Conservation (phyloP, 2,888 invertebrate species). For the Allacma fusca region DNA sequence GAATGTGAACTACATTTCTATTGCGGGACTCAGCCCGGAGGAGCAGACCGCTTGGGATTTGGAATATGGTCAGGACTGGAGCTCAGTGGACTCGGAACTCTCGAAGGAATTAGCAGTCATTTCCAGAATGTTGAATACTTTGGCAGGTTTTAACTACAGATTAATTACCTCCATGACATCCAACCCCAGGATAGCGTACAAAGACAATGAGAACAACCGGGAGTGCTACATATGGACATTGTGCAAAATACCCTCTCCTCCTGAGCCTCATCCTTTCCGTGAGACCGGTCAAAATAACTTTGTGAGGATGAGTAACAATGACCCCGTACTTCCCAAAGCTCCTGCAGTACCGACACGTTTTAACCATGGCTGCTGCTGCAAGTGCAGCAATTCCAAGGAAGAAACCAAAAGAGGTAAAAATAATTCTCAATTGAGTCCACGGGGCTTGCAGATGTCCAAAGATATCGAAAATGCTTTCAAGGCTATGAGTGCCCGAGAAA, state of each 20-base stretch:
- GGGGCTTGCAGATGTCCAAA: neutral
- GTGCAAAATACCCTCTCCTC: too few species aligned
- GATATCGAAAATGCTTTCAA: neutral
- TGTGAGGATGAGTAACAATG: too few species aligned
- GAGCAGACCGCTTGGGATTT: constrained; percentile 18
- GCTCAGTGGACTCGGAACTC: constrained; percentile 31
- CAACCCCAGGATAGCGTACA: constrained; percentile 16
- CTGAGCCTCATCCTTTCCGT: neutral
- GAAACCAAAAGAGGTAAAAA: too few species aligned
- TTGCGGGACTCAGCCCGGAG: neutral
- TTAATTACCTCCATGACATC: constrained; percentile 22
- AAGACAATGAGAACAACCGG: constrained; percentile 36
- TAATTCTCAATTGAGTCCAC: neutral
- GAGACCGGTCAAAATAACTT: too few species aligned
- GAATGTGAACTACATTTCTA: constrained; percentile 41
- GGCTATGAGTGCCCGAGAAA: neutral
- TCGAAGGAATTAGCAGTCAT: constrained; percentile 20
- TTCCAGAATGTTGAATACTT: constrained; percentile 31
- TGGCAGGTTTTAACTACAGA: constrained; percentile 26
- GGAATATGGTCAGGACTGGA: constrained; percentile 22
- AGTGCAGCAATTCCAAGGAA: too few species aligned
- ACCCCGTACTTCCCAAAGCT: too few species aligned
- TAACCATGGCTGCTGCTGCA: neutral
- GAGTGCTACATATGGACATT: constrained; percentile 41
- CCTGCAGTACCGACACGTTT: too few species aligned